Evolutionary conservation across 23 tunicate genomes (phyloP).

Genomic region (Diplosoma virens): DNA sequence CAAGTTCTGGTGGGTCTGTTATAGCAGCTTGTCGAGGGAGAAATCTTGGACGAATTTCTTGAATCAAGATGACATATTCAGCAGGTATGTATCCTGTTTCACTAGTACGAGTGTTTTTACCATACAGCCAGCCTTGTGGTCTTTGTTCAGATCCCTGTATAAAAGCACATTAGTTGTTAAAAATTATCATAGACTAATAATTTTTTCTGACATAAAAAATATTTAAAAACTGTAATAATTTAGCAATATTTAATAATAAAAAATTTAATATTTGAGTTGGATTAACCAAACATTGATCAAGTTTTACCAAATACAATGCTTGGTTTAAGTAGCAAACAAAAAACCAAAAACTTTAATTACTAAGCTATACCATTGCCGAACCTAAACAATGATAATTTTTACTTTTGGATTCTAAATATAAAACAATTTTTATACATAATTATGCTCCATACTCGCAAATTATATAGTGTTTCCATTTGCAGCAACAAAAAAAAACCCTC

Average conservation of each 20-base stretch:
- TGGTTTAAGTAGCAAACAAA: background rate
- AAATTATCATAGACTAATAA: background rate
- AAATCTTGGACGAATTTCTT: constrained; percentile 23
- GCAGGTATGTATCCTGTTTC: constrained; percentile 84
- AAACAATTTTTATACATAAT: too few species aligned
- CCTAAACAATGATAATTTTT: too few species aligned
- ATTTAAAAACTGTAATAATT: background rate
- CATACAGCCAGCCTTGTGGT: constrained; percentile 88
- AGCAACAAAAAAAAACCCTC: too few species aligned
- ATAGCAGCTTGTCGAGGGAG: constrained; percentile 18
- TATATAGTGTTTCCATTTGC: too few species aligned
- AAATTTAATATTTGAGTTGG: too few species aligned
- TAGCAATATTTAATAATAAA: background rate
- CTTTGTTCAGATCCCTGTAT: constrained; percentile 74
- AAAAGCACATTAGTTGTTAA: background rate
- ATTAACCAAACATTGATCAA: too few species aligned
- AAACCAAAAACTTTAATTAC: background rate
- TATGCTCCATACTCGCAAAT: too few species aligned
- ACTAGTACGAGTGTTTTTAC: constrained; percentile 55
- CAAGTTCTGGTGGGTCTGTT: constrained; percentile 37
- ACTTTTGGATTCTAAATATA: too few species aligned
- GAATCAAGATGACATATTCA: constrained; percentile 41
- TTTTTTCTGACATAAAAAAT: too few species aligned
- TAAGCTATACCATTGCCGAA: too few species aligned
- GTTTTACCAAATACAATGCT: too few species aligned